Evolutionary conservation across 2,113 vertebrate species (phyloP), one percentile per base, ranked within the genome.

Genomic region (Cepphus grylle): DNA sequence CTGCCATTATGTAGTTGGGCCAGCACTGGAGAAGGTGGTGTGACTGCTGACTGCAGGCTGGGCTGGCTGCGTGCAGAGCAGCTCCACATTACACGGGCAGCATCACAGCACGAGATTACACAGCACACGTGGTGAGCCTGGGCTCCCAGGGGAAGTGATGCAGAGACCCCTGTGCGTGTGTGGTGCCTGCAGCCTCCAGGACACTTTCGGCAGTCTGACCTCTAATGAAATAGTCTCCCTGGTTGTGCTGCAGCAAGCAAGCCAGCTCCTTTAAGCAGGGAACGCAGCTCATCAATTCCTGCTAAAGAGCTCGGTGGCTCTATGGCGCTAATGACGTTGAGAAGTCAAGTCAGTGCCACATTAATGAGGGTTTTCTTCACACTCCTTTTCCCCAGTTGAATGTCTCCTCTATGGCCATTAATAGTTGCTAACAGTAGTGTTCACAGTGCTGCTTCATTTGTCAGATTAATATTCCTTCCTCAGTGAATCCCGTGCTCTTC

Each of bases 361-460:
- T 87, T 91, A 94, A 94, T 87, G 70, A 91, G 53, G 21, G 62
- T 76, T 96, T 96, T 90, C 81, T 95, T 95, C 81, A 85, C 56
- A 65, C 71, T 85, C 62, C 25, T 91, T 89, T 97, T 94, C 65
- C 70, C 36, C 53, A 90, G 66, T 3, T 76, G 87, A 96, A 93
- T 45, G 49, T 69, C 81, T 96, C 78, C 58, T 82, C 81, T 89
- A 67, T 0, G 6, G 53, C 61, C 89, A 69, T 91, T 94, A 94
- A 87, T 81, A 85, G 58, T 22, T 90, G 89, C 47, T 72, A 94
- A 81, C 77, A 65, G n/a, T 76, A 82, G 66, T 38, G 56, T 69
- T 93, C 90, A 93, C 38, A 69, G 89, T 45, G 61, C 77, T 93
- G 87, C 90, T 93, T 85, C 87, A 77, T 87, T 95, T 96, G 70